Evolutionary conservation across 2,113 vertebrate genomes (phyloP).

Genomic region (Scolopax mira): DNA sequence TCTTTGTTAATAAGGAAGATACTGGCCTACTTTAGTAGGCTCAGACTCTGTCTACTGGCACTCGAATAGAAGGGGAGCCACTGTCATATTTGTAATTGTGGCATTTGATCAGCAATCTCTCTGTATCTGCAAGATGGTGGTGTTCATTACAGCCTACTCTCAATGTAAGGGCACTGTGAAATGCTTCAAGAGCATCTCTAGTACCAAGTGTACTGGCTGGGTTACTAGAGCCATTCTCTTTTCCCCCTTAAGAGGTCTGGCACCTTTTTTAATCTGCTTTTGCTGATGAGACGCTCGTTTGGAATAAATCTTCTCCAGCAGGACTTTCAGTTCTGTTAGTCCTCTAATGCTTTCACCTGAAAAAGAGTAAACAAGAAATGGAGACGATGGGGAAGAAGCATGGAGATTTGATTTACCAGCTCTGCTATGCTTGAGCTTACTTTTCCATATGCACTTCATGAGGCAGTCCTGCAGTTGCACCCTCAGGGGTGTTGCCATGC

Average conservation of each 20-base stretch:
- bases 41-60: not conserved
- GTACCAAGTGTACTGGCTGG: rapidly evolving
- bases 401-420: not conserved
- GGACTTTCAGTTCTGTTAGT: not conserved
- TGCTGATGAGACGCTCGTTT: not conserved
- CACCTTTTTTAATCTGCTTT: not conserved
- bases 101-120: not conserved
- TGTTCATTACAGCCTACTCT: not conserved
- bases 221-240: not conserved
- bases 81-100: not conserved
- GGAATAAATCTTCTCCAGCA: not conserved
- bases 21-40: not conserved
- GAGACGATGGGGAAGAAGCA: not conserved
- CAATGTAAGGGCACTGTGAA: not conserved
- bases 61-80: not conserved
- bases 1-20: conserved; percentile 10
- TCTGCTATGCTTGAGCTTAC: not conserved
- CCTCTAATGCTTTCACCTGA: not conserved
- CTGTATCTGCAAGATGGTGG: not conserved
- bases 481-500: not conserved
- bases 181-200: not conserved
- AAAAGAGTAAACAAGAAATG: not conserved
- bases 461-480: not conserved
- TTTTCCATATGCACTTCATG: not conserved
- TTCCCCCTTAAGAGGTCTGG: not conserved